A percentile compares a stretch with the other conserved stretches of the same genome.
Conservation (phyloP, 2,113 vertebrate species). For the Trichomycterus rosablanca region DNA sequence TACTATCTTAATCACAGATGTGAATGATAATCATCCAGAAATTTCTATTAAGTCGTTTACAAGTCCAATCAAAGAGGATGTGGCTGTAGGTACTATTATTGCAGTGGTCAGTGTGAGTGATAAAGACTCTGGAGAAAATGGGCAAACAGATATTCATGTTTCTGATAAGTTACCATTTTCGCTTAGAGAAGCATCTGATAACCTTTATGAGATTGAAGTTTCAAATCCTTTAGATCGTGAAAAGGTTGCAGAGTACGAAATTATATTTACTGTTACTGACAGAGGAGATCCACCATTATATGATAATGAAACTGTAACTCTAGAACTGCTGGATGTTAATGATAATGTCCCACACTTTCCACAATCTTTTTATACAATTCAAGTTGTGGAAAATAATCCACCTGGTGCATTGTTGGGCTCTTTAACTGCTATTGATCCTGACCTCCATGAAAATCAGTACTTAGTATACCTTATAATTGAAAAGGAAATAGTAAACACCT, state of each 20-base stretch:
- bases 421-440: conserved; percentile 46
- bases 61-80: conserved; percentile 40
- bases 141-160: conserved; percentile 52
- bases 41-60: conserved; percentile 38
- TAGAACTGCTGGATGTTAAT: conserved; percentile 42
- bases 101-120: conserved; percentile 48
- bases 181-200: conserved; percentile 39
- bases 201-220: conserved; percentile 44
- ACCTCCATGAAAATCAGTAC: conserved; percentile 65
- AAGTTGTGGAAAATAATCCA: conserved; percentile 32
- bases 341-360: conserved; percentile 35
- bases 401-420: conserved; percentile 34
- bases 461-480: conserved; percentile 76
- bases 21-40: conserved; percentile 45
- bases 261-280: conserved; percentile 48
- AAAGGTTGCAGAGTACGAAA: conserved; percentile 45
- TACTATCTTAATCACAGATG: conserved; percentile 33
- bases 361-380: conserved; percentile 24
- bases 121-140: conserved; percentile 57
- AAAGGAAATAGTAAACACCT: conserved; percentile 69
- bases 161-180: conserved; percentile 35
- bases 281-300: conserved; percentile 44
- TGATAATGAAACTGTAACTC: conserved; percentile 49
- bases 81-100: conserved; percentile 40
- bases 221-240: conserved; percentile 49